Evolutionary conservation across 1,140 invertebrate species (phyloP).

Genomic region (Drosophila lacertosa): DNA sequence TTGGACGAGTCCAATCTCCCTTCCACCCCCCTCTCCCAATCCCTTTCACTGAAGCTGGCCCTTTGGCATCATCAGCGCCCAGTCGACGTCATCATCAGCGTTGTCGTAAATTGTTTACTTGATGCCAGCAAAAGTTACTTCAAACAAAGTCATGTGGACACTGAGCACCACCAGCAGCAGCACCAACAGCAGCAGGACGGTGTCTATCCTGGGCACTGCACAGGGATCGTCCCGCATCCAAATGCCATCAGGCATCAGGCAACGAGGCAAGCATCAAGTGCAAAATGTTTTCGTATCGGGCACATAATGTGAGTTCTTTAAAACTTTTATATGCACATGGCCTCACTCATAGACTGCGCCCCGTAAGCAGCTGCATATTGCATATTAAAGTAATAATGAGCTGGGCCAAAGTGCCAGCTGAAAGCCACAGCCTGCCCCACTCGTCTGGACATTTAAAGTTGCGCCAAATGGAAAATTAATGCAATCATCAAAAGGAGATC

Average conservation of each 20-base stretch:
- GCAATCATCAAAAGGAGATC: constrained; percentile 22
- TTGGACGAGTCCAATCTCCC: constrained; percentile 7
- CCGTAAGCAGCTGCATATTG: constrained; percentile 26
- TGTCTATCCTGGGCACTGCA: constrained; percentile 3
- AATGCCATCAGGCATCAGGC: constrained; percentile 38
- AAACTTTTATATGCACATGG: constrained; percentile 71
- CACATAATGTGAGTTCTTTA: constrained; percentile 75
- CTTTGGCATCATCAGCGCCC: constrained; percentile 47
- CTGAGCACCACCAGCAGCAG: constrained; percentile 33
- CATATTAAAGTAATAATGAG: constrained; percentile 56
- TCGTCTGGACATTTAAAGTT: constrained; percentile 29
- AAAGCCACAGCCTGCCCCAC: constrained; percentile 23
- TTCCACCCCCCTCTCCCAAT: constrained; percentile 7
- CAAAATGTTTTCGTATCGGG: constrained; percentile 51
- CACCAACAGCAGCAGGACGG: constrained; percentile 7
- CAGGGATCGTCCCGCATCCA: constrained; percentile 3
- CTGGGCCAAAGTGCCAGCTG: constrained; percentile 47
- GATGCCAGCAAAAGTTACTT: constrained; percentile 76
- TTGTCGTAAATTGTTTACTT: constrained; percentile 81
- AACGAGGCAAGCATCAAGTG: constrained; percentile 44
- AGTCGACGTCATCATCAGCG: constrained; percentile 77
- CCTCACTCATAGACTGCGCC: constrained; percentile 2
- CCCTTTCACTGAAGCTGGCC: not conserved
- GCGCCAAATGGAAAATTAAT: constrained; percentile 27
- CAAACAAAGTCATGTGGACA: constrained; percentile 81